Evolutionary conservation across 2,888 invertebrate genomes (phyloP).

Genomic region (Meiosimyza decipiens): DNA sequence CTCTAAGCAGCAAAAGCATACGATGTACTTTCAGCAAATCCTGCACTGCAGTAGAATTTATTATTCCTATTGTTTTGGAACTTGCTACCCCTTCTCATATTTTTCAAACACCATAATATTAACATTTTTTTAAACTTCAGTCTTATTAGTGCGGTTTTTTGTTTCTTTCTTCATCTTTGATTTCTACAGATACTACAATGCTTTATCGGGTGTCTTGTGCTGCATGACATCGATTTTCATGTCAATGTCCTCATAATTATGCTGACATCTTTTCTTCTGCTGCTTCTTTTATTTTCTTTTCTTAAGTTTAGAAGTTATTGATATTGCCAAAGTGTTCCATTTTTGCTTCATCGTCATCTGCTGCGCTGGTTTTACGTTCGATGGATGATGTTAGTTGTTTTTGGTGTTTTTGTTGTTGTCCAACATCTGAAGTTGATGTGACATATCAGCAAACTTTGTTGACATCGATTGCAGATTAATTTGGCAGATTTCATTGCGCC

Average conservation of each 20-base stretch:
- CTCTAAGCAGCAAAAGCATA: no score
- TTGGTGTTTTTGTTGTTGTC: background rate
- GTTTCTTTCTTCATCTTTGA: background rate
- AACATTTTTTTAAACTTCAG: background rate
- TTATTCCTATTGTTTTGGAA: no score
- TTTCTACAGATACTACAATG: no score
- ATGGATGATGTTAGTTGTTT: background rate
- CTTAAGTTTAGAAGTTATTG: background rate
- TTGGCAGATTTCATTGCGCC: conserved; percentile 24
- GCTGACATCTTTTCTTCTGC: conserved; percentile 19
- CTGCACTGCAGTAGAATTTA: no score
- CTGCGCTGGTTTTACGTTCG: background rate
- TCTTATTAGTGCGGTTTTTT: background rate
- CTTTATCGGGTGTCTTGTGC: background rate
- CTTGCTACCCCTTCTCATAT: no score
- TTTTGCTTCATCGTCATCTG: background rate
- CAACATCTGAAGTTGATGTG: conserved; percentile 14
- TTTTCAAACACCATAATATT: no score
- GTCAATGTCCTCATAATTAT: conserved; percentile 33
- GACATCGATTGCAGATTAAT: conserved; percentile 33
- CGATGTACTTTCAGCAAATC: no score
- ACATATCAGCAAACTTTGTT: conserved; percentile 27
- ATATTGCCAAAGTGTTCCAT: background rate
- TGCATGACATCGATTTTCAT: conserved; percentile 20
- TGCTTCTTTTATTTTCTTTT: background rate